Conservation (phyloP, 2,888 invertebrate species). For the Clistopyga incitator region DNA sequence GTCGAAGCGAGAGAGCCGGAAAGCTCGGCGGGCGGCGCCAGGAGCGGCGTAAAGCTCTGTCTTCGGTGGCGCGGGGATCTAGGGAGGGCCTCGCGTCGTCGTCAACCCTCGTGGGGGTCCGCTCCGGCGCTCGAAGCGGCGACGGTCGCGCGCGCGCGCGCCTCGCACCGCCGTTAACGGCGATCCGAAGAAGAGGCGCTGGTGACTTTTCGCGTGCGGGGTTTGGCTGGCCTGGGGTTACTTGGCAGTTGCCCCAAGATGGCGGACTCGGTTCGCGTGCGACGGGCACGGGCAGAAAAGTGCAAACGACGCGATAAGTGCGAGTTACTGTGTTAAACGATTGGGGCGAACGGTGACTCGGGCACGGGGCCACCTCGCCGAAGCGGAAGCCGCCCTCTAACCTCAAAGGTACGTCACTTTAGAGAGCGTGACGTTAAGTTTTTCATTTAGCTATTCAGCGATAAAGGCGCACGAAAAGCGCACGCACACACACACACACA, state of each 20-base stretch:
- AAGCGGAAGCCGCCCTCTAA: conserved; percentile 55
- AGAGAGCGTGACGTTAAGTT: conserved; percentile 24
- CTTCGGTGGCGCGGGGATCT: conserved; percentile 19
- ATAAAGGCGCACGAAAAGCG: background rate
- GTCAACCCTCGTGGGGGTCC: conserved; percentile 37
- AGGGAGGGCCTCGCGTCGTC: conserved; percentile 34
- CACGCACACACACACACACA: background rate
- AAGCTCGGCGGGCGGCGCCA: conserved; percentile 32
- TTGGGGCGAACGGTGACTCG: conserved; percentile 68
- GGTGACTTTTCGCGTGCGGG: conserved; percentile 72
- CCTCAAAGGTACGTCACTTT: conserved; percentile 62
- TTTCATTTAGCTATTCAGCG: conserved; percentile 1
- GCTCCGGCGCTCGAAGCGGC: no score
- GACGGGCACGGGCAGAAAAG: conserved; percentile 81
- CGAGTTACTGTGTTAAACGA: conserved; percentile 79
- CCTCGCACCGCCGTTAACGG: background rate
- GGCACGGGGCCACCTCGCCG: conserved; percentile 67
- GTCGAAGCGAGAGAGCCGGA: conserved; percentile 9
- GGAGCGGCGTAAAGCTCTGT: conserved; percentile 55
- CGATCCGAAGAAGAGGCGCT: conserved; percentile 64
- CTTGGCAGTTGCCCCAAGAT: conserved; percentile 83
- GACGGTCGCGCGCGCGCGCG: background rate
- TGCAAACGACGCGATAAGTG: conserved; percentile 79
- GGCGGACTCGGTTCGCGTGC: conserved; percentile 83
- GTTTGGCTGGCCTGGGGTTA: conserved; percentile 74